Evolutionary conservation across 2,888 invertebrate genomes (phyloP).

Genomic region (Limnephilus auricula): DNA sequence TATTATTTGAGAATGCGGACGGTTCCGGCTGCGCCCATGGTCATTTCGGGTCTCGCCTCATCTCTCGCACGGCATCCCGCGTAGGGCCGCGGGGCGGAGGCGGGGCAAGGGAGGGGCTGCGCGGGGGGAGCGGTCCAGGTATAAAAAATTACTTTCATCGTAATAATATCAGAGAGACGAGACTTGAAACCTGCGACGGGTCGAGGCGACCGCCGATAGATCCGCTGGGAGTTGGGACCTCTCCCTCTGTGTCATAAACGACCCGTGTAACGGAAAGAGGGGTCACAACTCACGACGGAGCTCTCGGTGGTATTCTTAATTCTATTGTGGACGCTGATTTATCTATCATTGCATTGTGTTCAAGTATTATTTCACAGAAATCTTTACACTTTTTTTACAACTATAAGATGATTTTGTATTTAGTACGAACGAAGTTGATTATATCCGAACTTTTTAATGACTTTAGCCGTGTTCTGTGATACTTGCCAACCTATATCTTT

Average conservation of each 20-base stretch:
- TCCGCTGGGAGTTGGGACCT: not conserved
- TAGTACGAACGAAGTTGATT: not conserved
- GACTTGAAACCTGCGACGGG: not conserved
- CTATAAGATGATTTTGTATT: not conserved
- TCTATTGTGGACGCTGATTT: not conserved
- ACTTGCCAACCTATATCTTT: not conserved
- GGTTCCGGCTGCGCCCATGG: constrained; percentile 67
- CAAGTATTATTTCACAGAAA: not conserved
- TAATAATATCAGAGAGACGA: constrained; percentile 35
- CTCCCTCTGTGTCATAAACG: not conserved
- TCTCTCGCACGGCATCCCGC: constrained; percentile 60
- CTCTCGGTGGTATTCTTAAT: not conserved
- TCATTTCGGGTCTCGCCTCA: constrained; percentile 66
- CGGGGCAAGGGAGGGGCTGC: constrained; percentile 42
- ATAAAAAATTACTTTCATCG: constrained; percentile 50
- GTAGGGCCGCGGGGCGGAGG: constrained; percentile 23
- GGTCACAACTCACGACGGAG: not conserved
- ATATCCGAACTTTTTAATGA: no score
- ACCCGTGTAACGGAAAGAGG: not conserved
- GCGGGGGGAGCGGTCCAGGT: constrained; percentile 52
- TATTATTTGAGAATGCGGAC: not conserved
- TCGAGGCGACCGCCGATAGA: not conserved
- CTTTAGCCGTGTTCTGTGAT: no score
- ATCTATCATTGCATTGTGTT: not conserved
- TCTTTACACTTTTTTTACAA: not conserved